Evolutionary conservation across 2,888 invertebrate genomes (phyloP).

Genomic region (Keiferia lycopersicella): DNA sequence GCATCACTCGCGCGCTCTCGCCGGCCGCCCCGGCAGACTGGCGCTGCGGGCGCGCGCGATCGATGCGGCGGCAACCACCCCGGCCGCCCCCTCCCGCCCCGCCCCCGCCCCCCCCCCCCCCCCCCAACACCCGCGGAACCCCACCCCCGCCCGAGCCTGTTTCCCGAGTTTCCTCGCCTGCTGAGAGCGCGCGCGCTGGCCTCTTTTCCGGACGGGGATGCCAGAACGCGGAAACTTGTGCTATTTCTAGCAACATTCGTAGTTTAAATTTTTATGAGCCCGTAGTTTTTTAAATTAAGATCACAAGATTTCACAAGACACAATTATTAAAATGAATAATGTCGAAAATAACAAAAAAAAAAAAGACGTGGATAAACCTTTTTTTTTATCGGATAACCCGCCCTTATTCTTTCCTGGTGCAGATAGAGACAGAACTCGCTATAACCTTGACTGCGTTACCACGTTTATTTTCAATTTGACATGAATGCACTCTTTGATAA

Average conservation of each 20-base stretch:
- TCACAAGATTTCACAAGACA: too few species aligned
- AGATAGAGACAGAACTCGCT: too few species aligned
- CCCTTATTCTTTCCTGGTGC: too few species aligned
- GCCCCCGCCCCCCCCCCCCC: constrained; percentile 47
- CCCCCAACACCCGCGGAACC: constrained; percentile 53
- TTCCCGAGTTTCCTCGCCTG: constrained; percentile 73
- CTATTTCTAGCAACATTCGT: too few species aligned
- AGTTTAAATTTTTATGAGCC: not conserved
- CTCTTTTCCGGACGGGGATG: constrained; percentile 58
- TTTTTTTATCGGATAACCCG: too few species aligned
- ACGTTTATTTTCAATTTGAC: not conserved
- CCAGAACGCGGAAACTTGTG: constrained; percentile 25
- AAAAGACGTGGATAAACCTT: too few species aligned
- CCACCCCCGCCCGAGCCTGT: constrained; percentile 62
- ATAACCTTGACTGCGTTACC: too few species aligned
- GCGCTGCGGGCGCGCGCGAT: constrained; percentile 55
- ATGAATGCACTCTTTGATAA: not conserved
- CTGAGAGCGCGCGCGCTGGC: constrained; percentile 82
- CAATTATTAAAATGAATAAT: too few species aligned
- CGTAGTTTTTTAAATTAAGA: too few species aligned
- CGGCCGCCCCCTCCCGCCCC: constrained; percentile 49
- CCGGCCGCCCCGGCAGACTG: constrained; percentile 81
- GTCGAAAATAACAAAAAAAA: too few species aligned
- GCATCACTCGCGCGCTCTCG: constrained; percentile 79
- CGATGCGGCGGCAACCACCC: constrained; percentile 58